These are phyloP conservation scores for Drosophila recens DNA, from an alignment of 2,888 invertebrate species.

Conservation along the genomic window DNA sequence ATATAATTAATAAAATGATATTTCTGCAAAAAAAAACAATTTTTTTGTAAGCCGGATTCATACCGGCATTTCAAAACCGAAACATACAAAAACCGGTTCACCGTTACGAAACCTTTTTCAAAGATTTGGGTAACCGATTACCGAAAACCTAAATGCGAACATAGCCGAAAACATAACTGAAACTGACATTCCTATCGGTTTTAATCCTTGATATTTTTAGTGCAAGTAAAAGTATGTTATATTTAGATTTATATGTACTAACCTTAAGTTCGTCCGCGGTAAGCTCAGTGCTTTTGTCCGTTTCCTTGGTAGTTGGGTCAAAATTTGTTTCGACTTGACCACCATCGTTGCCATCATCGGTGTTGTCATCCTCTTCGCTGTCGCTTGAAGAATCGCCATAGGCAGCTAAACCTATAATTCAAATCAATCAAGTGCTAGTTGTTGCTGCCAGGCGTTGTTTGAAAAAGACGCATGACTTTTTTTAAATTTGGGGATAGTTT, in stretches of 20 bases:
- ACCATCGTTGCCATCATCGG: conserved; percentile 72
- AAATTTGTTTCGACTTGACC: conserved; percentile 58
- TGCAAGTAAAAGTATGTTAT: too few relatives aligned
- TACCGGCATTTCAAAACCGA: too few relatives aligned
- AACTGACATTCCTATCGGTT: too few relatives aligned
- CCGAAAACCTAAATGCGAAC: too few relatives aligned
- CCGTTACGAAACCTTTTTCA: too few relatives aligned
- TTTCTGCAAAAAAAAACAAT: too few relatives aligned
- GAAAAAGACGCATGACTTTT: conserved; percentile 41
- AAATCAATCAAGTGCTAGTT: conserved; percentile 83
- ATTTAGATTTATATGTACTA: neutral
- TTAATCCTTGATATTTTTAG: too few relatives aligned
- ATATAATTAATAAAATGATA: too few relatives aligned
- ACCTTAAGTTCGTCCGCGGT: conserved; percentile 91
- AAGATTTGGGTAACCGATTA: too few relatives aligned
- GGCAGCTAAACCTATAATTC: conserved; percentile 91
- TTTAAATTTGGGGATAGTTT: conserved; percentile 12
- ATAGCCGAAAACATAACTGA: too few relatives aligned
- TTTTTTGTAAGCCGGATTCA: too few relatives aligned
- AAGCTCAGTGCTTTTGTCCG: conserved; percentile 46
- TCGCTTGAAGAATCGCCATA: conserved; percentile 90
- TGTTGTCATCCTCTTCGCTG: conserved; percentile 86
- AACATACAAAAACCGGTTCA: too few relatives aligned
- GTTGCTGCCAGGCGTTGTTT: conserved; percentile 58
- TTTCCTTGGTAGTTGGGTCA: conserved; percentile 85